Evolutionary conservation across 2,113 vertebrate genomes (phyloP).

Genomic region (Macrotis lagotis): DNA sequence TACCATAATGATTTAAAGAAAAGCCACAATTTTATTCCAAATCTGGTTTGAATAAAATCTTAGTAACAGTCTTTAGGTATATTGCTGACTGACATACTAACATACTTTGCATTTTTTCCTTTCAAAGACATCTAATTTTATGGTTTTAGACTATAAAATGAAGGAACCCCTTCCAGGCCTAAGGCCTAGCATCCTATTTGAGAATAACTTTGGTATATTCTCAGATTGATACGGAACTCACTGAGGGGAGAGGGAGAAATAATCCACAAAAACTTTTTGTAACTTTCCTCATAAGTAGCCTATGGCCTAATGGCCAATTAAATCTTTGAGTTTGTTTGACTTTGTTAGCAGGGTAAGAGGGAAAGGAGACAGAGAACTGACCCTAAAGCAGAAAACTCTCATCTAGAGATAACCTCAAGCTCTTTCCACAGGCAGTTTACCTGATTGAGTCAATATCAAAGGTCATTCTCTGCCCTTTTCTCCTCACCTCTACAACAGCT

Average conservation of each 20-base stretch:
- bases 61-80: background rate
- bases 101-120: background rate
- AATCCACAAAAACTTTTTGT: background rate
- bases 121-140: background rate
- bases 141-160: background rate
- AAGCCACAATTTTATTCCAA: background rate
- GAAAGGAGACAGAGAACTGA: constrained; percentile 38
- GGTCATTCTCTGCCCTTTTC: background rate
- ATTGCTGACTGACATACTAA: background rate
- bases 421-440: constrained; percentile 7
- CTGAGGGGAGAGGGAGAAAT: background rate
- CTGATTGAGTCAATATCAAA: constrained; percentile 39
- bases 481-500: background rate
- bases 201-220: background rate
- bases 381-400: constrained; percentile 14
- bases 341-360: constrained; percentile 54
- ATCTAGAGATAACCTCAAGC: constrained; percentile 33
- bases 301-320: background rate
- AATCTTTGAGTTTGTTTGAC: background rate
- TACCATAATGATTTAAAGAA: background rate
- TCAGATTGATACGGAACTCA: background rate
- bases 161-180: background rate
- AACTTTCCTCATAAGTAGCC: background rate
- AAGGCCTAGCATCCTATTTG: background rate
- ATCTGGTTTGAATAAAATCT: background rate